Base-by-base conservation (phyloP, 2,797 vertebrate species). In the Borostomias antarcticus region DNA sequence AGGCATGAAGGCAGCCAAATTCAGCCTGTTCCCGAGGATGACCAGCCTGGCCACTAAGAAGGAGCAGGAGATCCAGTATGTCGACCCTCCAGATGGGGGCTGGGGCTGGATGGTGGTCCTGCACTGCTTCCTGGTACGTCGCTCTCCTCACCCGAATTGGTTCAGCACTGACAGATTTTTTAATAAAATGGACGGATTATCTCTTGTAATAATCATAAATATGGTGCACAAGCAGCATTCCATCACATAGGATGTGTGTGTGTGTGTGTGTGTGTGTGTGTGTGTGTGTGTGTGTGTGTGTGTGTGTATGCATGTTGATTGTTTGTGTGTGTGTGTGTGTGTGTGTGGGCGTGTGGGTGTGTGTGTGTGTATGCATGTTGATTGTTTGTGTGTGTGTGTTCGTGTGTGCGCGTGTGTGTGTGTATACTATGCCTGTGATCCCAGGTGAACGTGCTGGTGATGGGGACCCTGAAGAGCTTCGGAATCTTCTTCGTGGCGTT, bases 401-500 rank as follows among this genome's bases (percentile, higher is more conserved):
- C n/a, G n/a, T 10, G 17, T 3, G 35, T 64, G 2, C 43, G 21
- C 66, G n/a, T 75, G 40, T 63, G 15, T 59, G 6, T 25, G 13
- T 67, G 23, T 51, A 9, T 17, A 28, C 35, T 61, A 2, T 40
- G 7, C 58, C 19, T 62, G 30, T 35, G 5, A 30, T 10, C 30
- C 4, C 88, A 98, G 96, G 96, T 98, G 26, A 98, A 97, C 0
- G 89, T 97, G n/a, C 82, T 96, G 0, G 93, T 96, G 52, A 95
- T 96, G 91, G 96, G 94, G 70, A 96, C 86, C 56, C 82, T 93
- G 66, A 98, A 98, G 87, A 96, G 87, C 48, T 98, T 96, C 57
- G 95, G 95, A 57, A 94, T 98, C 79, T 98, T 97, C 89, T 98
- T 97, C 0, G 94, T 98, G 85, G 93, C 93, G 13, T 95, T 98